A percentile compares a stretch with the other conserved stretches of the same genome.
phyloP scores from a whole-genome alignment of 2,888 invertebrate species.

The Lymantria monacha region DNA sequence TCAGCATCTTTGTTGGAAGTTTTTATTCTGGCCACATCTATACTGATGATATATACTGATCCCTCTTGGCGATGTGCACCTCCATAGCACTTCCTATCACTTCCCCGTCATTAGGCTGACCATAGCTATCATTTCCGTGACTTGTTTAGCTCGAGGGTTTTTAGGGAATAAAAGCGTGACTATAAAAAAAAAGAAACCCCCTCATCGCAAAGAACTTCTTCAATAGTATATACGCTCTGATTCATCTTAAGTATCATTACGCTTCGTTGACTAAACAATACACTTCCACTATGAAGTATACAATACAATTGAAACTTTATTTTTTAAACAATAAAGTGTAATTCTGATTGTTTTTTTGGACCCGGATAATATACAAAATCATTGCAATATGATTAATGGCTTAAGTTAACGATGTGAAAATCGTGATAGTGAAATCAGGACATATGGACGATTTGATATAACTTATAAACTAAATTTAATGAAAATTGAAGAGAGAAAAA shows the following conservation, averaged over 20 bases:
- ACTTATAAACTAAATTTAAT: too few relatives aligned
- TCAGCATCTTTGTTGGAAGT: too few relatives aligned
- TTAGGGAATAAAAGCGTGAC: too few relatives aligned
- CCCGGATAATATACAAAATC: conserved; percentile 17
- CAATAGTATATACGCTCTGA: conserved; percentile 36
- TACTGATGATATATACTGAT: too few relatives aligned
- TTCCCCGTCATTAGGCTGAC: too few relatives aligned
- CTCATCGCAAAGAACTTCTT: conserved; percentile 5
- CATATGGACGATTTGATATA: background rate
- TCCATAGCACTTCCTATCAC: too few relatives aligned
- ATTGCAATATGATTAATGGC: conserved; percentile 17
- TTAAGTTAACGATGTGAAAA: conserved; percentile 16
- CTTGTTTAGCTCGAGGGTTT: too few relatives aligned
- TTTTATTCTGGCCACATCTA: too few relatives aligned
- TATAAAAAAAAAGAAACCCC: background rate
- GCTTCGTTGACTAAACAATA: conserved; percentile 28
- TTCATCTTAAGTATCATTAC: conserved; percentile 40
- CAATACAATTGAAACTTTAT: conserved; percentile 17
- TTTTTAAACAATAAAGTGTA: conserved; percentile 1
- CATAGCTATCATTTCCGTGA: too few relatives aligned
- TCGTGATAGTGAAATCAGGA: conserved; percentile 4
- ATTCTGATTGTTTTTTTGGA: background rate
- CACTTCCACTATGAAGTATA: background rate
- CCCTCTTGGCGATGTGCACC: too few relatives aligned
- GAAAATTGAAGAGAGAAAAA: too few relatives aligned